Evolutionary conservation across 1,140 invertebrate genomes (phyloP).

Genomic region (Habropoda laboriosa): DNA sequence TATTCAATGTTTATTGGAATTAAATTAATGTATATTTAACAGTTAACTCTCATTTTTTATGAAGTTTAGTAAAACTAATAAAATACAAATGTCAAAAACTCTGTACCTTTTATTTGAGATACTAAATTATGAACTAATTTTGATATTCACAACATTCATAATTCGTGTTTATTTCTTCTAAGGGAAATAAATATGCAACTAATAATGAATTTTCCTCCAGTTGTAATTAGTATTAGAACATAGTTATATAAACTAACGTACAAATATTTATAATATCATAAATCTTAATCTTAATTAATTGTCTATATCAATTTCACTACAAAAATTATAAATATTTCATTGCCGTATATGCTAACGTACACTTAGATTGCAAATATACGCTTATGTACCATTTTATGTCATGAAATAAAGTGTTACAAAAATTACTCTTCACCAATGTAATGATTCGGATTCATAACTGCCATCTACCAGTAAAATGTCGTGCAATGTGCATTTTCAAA

Average conservation of each 20-base stretch:
- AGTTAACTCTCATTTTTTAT: no score
- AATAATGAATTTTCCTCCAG: neutral
- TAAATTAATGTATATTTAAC: neutral
- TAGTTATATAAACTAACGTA: neutral
- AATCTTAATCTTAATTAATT: neutral
- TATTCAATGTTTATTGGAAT: no score
- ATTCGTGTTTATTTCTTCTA: no score
- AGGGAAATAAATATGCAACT: no score
- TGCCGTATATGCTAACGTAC: neutral
- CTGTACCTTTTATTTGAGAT: neutral
- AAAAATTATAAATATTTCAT: neutral
- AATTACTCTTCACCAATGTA: neutral
- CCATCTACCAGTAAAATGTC: neutral
- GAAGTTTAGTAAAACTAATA: no score
- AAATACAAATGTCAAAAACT: neutral
- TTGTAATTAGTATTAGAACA: neutral
- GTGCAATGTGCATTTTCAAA: neutral
- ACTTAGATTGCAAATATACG: neutral
- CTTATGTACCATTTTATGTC: neutral
- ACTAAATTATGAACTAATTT: neutral
- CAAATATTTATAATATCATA: neutral
- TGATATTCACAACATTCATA: neutral
- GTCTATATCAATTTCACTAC: neutral
- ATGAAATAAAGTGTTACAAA: neutral
- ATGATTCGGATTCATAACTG: neutral